Base-by-base conservation (phyloP, 2,888 invertebrate genomes). In the Tineola bisselliella region DNA sequence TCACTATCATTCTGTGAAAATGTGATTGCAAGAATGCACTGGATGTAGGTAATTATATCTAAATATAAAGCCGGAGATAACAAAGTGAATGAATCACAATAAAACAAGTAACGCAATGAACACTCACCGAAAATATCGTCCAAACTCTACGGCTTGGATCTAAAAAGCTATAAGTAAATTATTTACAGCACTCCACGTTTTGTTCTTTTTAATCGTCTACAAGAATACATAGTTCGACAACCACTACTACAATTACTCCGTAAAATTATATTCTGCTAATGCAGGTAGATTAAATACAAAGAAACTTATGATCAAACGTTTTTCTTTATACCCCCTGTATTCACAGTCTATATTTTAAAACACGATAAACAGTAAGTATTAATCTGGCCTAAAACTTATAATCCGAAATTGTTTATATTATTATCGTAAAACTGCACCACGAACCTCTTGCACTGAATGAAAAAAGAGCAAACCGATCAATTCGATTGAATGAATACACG, bases 401-500 rank as follows among this genome's bases (percentile, higher is more conserved):
- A 48, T 48, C 13, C 12, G 33, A 58, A 58, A 19, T 80, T 84
- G 54, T 82, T 81, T 81, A 81, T 83, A 79, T 81, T 61, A 58
- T 75, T 80, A 78, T 76, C 77, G 76, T 80, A 77, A 77, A 81
- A 81, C 76, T 80, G 80, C 84, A 84, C 84, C 81, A 77, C 83
- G 81, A 84, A 84, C 81, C 31, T 58, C 33, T 33, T 58, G 58
- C 83, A 84, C 84, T 86, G 86, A 87, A 86, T 84, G 62, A 60
- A 58, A 58, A 57, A 58, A 58, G 33, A 58, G 13, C 33, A 58
- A 56, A 58, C 33, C 58, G 33, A 58, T 58, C 58, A 58, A 58
- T 15, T 58, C 33, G 58, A 58, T 33, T 33, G 58, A 81, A 76
- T 77, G 67, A 68, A 71, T 65, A 67, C 54, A 61, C 54, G 48